These are phyloP conservation scores for Podarcis raffonei DNA, from an alignment of 2,113 vertebrate genomes.

Conservation along the genomic window DNA sequence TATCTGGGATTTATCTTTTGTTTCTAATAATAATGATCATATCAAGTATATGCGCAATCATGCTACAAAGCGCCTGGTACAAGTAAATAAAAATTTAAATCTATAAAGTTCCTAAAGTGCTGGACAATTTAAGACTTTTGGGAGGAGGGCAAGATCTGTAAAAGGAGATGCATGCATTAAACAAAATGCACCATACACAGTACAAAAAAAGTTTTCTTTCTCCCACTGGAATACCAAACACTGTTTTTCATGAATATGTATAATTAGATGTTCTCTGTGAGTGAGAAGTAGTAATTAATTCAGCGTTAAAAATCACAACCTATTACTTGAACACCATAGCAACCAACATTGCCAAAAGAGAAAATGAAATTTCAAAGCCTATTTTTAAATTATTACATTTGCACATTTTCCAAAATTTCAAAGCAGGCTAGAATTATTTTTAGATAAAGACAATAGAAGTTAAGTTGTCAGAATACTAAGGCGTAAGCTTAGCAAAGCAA, in stretches of 20 bases:
- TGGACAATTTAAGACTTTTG: constrained; percentile 24
- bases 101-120: constrained; percentile 1
- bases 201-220: constrained; percentile 47
- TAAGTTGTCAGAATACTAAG: constrained; percentile 43
- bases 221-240: constrained; percentile 69
- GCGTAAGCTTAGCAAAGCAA: constrained; percentile 1
- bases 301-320: constrained; percentile 85
- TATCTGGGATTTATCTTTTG: background rate
- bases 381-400: constrained; percentile 79
- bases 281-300: constrained; percentile 87
- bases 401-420: constrained; percentile 72
- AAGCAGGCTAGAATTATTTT: constrained; percentile 66
- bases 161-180: constrained; percentile 41
- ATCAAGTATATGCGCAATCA: constrained; percentile 13
- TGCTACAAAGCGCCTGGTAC: constrained; percentile 8
- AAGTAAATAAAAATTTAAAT: constrained; percentile 31
- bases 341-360: constrained; percentile 76
- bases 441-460: constrained; percentile 62
- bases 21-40: background rate
- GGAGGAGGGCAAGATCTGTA: background rate
- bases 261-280: constrained; percentile 83
- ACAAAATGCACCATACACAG: constrained; percentile 36
- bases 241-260: constrained; percentile 78
- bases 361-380: constrained; percentile 77
- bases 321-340: constrained; percentile 86